These are phyloP conservation scores for Anguilla japonica DNA, from an alignment of 2,113 vertebrate genomes.

Conservation along the genomic window DNA sequence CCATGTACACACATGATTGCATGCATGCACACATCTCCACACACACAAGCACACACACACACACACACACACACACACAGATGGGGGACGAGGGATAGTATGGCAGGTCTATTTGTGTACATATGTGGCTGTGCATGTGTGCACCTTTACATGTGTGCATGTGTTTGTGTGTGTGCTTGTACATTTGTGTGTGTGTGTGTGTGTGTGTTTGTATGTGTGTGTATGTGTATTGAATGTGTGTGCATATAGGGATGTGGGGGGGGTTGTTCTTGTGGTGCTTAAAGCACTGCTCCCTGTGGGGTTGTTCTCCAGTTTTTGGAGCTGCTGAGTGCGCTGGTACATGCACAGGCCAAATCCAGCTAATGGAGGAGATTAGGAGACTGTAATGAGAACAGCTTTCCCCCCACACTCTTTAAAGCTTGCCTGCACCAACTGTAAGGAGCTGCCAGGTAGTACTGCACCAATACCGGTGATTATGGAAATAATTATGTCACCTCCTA, in stretches of 20 bases:
- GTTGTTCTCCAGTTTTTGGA: background rate
- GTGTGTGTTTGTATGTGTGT: too few species aligned
- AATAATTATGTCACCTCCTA: background rate
- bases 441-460: background rate
- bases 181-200: too few species aligned
- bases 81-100: too few species aligned
- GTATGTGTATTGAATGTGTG: background rate
- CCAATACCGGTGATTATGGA: background rate
- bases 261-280: background rate
- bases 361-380: slow-evolving; percentile 2
- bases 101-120: too few species aligned
- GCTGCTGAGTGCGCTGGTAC: background rate
- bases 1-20: background rate
- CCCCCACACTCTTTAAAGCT: background rate
- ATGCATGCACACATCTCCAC: background rate
- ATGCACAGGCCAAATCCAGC: background rate
- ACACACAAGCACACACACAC: background rate
- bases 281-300: slow-evolving; percentile 1
- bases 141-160: too few species aligned
- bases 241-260: background rate
- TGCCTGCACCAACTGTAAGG: background rate
- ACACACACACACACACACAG: too few species aligned
- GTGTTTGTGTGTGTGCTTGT: too few species aligned
- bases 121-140: too few species aligned
- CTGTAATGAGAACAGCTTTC: background rate